Percentiles rank a stretch among this genome's conserved stretches.
Conservation (phyloP, 2,888 invertebrate species). For the Drosophila pullipes region DNA sequence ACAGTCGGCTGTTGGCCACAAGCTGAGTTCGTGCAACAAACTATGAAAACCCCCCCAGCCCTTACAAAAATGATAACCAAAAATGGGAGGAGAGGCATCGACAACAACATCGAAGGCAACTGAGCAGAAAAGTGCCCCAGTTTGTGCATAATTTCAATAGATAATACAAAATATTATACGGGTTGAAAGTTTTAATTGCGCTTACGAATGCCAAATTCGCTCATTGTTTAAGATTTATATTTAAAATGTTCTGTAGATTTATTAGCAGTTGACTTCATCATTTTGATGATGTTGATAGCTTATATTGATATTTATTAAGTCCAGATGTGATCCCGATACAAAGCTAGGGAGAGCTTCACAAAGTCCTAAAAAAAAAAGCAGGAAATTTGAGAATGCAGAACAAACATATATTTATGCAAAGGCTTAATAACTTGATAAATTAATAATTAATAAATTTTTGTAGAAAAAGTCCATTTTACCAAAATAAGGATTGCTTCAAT, state of each 20-base stretch:
- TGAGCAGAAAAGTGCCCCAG: slow-evolving; percentile 10
- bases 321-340: background rate
- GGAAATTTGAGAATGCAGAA: background rate
- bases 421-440: too few relatives aligned
- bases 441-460: too few relatives aligned
- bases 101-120: slow-evolving; percentile 33
- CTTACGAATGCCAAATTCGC: background rate
- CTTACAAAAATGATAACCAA: slow-evolving; percentile 52
- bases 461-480: too few relatives aligned
- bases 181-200: slow-evolving; percentile 3
- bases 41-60: background rate
- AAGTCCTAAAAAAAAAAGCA: background rate
- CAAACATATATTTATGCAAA: too few relatives aligned
- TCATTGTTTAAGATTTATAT: background rate
- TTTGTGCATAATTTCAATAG: slow-evolving; percentile 1
- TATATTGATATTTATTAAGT: too few relatives aligned
- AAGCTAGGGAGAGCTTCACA: background rate
- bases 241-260: background rate
- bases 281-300: too few relatives aligned
- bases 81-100: slow-evolving; percentile 52
- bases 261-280: background rate
- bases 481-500: background rate
- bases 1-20: slow-evolving; percentile 24
- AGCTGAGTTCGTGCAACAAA: slow-evolving; percentile 2
- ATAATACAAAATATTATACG: slow-evolving; percentile 1